Evolutionary conservation across 2,113 vertebrate species (phyloP), one percentile per base, ranked within the genome.

Genomic region (Hippocampus mohnikei): DNA sequence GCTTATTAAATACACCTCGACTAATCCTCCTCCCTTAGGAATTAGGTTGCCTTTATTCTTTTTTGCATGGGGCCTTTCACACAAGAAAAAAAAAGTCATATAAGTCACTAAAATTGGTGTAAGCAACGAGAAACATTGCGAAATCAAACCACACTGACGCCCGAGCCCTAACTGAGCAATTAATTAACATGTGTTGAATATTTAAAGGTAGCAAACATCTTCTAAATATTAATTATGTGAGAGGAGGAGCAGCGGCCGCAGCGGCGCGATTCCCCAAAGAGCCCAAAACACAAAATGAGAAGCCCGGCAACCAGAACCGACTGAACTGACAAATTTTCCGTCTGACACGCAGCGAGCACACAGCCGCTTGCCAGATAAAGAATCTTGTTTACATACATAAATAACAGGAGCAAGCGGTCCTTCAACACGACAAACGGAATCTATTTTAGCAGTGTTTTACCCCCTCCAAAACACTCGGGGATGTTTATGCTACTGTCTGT

Each of bases 1-100:
- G 84, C 82, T 82, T 87, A 77, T 90, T 91, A 91, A 90, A 84
- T 89, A 91, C 85, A 87, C 81, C 73, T 81, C 74, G 74, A 90
- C 74, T 88, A 87, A 86, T 72, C 80, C 74, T 10, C 70, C 76
- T 89, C 84, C 78, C 80, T 65, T 18, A 75, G 81, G 87, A 88
- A 74, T 82, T 69, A 73, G 72, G 75, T 85, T 84, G 61, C 69
- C 69, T 73, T 71, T 53, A 87, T 88, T 84, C 42, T 87, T 89
- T 88, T 52, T 88, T 81, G 62, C 75, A 87, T 77, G 72, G 77
- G 71, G 72, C 69, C 74, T 80, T 68, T 76, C 75, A 83, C 85
- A 84, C 50, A 68, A 3, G 0, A 3, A 9, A 74, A 67, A 44
- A 64, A n/a, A 72, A 70, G 42, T 74, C 15, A 48, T 52, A 46